Evolutionary conservation across 2,113 vertebrate genomes (phyloP).

Genomic region (Zosterops borbonicus): DNA sequence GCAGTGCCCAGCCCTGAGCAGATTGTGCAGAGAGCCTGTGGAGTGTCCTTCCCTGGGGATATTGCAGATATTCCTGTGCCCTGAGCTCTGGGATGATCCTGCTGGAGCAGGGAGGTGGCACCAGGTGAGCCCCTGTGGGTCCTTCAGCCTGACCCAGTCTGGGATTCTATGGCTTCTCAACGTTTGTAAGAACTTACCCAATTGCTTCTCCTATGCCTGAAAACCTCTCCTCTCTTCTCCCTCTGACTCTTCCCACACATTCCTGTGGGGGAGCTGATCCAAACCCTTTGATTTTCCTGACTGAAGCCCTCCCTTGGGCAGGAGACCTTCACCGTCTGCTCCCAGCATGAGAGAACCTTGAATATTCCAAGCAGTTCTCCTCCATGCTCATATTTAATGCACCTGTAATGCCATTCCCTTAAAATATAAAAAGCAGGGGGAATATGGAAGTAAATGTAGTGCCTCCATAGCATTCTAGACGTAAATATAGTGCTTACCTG

Average conservation of each 20-base stretch:
- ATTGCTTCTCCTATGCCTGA: not conserved
- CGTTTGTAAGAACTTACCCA: not conserved
- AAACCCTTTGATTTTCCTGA: not conserved
- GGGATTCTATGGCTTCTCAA: not conserved
- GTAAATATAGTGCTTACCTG: not conserved
- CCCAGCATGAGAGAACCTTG: not conserved
- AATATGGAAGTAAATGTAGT: not conserved
- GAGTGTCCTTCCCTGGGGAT: not conserved
- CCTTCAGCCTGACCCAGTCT: accelerated
- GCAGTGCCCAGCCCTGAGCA: not conserved
- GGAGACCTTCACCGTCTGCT: not conserved
- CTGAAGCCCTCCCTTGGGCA: not conserved
- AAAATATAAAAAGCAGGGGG: not conserved
- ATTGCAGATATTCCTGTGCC: not conserved
- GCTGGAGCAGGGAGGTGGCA: not conserved
- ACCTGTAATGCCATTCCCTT: not conserved
- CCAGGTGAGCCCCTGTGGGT: accelerated
- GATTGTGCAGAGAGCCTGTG: not conserved
- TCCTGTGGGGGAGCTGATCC: not conserved
- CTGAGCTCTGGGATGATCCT: not conserved
- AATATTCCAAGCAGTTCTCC: not conserved
- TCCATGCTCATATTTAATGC: not conserved
- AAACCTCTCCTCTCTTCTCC: not conserved
- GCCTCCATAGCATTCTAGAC: not conserved
- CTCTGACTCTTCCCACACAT: accelerated